phyloP scores from a whole-genome alignment of 2,888 invertebrate species.

The Cheilosia impressa region DNA sequence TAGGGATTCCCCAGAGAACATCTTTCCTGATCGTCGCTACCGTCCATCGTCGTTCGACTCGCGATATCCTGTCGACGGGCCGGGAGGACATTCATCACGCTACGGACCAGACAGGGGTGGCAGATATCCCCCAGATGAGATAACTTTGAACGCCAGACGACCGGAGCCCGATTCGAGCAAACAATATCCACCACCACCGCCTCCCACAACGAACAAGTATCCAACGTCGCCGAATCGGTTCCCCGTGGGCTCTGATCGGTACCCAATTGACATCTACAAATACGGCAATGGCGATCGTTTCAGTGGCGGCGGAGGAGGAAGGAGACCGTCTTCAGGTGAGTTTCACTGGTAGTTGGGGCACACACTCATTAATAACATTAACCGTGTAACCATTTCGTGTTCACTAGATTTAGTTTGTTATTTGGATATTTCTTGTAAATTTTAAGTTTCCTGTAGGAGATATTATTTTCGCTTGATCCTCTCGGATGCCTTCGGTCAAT shows the following conservation, averaged over 20 bases:
- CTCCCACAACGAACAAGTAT: conserved; percentile 84
- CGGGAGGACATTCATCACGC: conserved; percentile 63
- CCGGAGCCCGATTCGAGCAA: conserved; percentile 84
- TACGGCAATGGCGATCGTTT: conserved; percentile 85
- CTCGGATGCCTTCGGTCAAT: too few species aligned
- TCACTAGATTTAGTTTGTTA: background rate
- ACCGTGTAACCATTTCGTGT: conserved; percentile 40
- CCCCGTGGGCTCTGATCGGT: conserved; percentile 84
- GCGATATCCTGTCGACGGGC: conserved; percentile 81
- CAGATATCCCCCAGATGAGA: conserved; percentile 80
- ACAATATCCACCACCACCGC: conserved; percentile 84
- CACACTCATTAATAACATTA: conserved; percentile 49
- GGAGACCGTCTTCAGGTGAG: conserved; percentile 78
- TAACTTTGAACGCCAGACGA: conserved; percentile 80
- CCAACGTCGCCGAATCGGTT: conserved; percentile 85
- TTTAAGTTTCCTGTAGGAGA: background rate
- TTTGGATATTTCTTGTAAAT: background rate
- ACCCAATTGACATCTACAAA: conserved; percentile 83
- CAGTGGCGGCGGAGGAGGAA: conserved; percentile 82
- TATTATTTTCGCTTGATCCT: background rate
- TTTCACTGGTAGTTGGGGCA: conserved; percentile 44
- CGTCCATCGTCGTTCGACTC: conserved; percentile 82
- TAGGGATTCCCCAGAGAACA: conserved; percentile 81
- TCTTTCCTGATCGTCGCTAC: conserved; percentile 83
- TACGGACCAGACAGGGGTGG: conserved; percentile 76